These are phyloP conservation scores for Rallus limicola DNA, from an alignment of 2,113 vertebrate species.

Conservation along the genomic window DNA sequence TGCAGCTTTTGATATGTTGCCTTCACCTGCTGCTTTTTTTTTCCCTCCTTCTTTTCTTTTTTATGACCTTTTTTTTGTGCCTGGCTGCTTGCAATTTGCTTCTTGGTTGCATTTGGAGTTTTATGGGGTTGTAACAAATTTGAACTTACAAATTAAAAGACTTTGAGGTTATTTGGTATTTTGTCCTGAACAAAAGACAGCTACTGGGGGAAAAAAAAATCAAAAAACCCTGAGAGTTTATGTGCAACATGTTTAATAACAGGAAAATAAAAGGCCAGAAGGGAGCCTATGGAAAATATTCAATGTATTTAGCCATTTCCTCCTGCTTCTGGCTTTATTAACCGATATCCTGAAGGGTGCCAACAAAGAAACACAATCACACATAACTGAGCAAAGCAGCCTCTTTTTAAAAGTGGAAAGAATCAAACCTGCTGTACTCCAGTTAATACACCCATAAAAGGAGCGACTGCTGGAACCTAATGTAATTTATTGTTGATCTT, in stretches of 20 bases:
- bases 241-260: slow-evolving; percentile 54
- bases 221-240: slow-evolving; percentile 19
- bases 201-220: background rate
- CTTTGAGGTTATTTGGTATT: slow-evolving; percentile 69
- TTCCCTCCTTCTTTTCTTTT: background rate
- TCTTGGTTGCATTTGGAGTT: slow-evolving; percentile 60
- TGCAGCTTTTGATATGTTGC: slow-evolving; percentile 41
- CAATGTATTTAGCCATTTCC: slow-evolving; percentile 64
- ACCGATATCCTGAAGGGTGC: slow-evolving; percentile 65
- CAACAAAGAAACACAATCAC: slow-evolving; percentile 53
- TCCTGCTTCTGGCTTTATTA: slow-evolving; percentile 71
- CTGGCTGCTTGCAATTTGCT: slow-evolving; percentile 58
- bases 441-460: background rate
- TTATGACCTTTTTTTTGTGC: slow-evolving; percentile 41
- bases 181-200: slow-evolving; percentile 62
- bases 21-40: slow-evolving; percentile 46
- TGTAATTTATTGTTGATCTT: slow-evolving; percentile 39
- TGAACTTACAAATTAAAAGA: slow-evolving; percentile 70
- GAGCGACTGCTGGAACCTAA: background rate
- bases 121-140: slow-evolving; percentile 63
- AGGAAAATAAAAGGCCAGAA: slow-evolving; percentile 62
- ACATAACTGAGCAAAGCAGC: background rate
- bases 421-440: background rate
- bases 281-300: slow-evolving; percentile 67
- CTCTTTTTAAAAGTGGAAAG: slow-evolving; percentile 1